Base-by-base conservation (phyloP, 1,140 invertebrate genomes). In the Hormaphis cornu region DNA sequence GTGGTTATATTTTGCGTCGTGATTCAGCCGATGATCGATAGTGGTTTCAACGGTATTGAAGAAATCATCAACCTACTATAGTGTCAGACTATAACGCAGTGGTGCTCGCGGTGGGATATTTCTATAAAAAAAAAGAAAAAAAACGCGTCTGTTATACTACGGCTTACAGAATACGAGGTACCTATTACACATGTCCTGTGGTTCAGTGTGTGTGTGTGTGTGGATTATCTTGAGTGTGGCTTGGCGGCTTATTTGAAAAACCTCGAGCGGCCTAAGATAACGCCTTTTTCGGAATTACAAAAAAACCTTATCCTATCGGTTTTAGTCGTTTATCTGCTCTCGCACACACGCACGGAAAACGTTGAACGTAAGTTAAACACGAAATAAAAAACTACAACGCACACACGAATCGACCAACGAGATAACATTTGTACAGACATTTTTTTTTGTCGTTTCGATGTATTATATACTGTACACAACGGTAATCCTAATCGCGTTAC, bases 181-280 rank as follows among this genome's bases (percentile, higher is more conserved):
- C n/a, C n/a, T n/a, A n/a, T n/a, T n/a, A n/a, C n/a, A n/a, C n/a
- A n/a, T n/a, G n/a, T n/a, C n/a, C n/a, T n/a, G n/a, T n/a, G n/a
- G n/a, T n/a, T n/a, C n/a, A n/a, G n/a, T n/a, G 26, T 12, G 52
- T 35, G 28, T 54, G 22, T 58, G 54, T 26, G 10, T 40, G 35
- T 24, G 54, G 54, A 58, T 58, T 58, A 58, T 58, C 54, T 33
- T 33, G 37, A 20, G 54, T 37, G 54, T 58, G 54, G 54, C 54
- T 40, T 24, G 54, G 54, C 54, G 54, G 54, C 33, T 58, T 58
- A 58, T 58, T 58, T 58, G 54, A 58, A 58, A 56, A 58, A 58
- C 54, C 54, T 58, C 33, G 54, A 40, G 14, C 20, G 14, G 33
- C 33, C 54, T 35, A 9, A 58, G 54, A 58, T 58, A 58, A 58